These are phyloP conservation scores for Muntiacus muntjak DNA, from an alignment of 2,113 vertebrate genomes.

Conservation along the genomic window DNA sequence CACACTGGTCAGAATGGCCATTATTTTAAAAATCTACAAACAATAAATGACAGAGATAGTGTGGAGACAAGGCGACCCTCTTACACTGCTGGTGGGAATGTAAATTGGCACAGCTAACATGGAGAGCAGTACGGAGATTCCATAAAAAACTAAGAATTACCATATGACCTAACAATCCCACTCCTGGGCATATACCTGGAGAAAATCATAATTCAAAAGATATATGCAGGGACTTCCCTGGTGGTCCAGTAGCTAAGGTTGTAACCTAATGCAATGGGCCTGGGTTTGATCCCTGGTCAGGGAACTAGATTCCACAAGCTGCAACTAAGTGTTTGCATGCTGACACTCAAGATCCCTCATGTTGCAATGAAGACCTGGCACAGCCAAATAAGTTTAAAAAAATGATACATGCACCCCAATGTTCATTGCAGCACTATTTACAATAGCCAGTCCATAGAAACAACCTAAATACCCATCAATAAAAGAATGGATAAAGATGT, in stretches of 20 bases:
- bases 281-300: background rate
- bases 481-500: background rate
- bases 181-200: background rate
- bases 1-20: background rate
- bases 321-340: background rate
- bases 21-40: background rate
- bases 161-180: background rate
- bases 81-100: background rate
- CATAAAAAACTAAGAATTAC: background rate
- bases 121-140: background rate
- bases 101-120: background rate
- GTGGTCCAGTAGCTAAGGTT: background rate
- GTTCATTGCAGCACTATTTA: background rate
- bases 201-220: background rate
- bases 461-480: background rate
- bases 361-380: background rate
- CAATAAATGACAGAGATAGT: background rate
- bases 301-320: background rate
- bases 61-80: background rate
- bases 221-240: background rate
- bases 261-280: background rate
- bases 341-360: background rate
- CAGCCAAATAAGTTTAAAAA: background rate
- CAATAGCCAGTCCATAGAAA: background rate
- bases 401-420: background rate